Percentiles rank a stretch among this genome's conserved stretches.
phyloP scores from a whole-genome alignment of 2,797 vertebrate genomes.

The Toxotes lorentzi region DNA sequence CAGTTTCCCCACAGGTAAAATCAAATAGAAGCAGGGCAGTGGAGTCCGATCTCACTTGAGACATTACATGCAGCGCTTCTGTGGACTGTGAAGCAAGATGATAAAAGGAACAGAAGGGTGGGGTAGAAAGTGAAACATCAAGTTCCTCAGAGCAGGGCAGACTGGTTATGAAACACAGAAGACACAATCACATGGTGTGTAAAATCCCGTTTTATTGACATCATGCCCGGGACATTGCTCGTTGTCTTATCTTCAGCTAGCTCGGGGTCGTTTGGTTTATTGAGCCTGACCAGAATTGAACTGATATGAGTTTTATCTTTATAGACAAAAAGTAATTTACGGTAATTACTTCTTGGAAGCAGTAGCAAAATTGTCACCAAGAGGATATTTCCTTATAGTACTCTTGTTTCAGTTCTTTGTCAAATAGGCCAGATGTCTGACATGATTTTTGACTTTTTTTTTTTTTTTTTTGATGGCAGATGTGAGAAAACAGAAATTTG shows the following conservation, averaged over 20 bases:
- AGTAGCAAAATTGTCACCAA: neutral
- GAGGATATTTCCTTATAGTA: constrained; percentile 11
- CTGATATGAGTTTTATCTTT: constrained; percentile 15
- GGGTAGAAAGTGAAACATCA: constrained; percentile 19
- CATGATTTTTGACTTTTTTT: neutral
- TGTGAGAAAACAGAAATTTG: neutral
- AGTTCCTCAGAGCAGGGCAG: constrained; percentile 19
- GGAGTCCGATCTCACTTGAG: neutral
- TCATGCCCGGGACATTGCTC: neutral
- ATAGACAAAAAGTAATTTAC: neutral
- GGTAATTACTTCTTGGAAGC: constrained; percentile 2
- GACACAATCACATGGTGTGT: neutral
- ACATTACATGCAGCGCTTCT: constrained; percentile 6
- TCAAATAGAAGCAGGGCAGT: neutral
- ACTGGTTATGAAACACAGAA: constrained; percentile 5
- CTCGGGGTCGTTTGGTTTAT: constrained; percentile 35
- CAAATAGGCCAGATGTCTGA: neutral
- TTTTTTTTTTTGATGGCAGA: neutral
- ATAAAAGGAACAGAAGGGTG: neutral
- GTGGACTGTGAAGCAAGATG: neutral
- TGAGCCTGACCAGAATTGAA: constrained; percentile 25
- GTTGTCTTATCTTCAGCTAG: constrained; percentile 31
- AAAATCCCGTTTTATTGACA: constrained; percentile 13
- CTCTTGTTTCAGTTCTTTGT: neutral
- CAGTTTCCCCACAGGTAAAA: neutral